These are phyloP conservation scores for Portevinia maculata DNA, from an alignment of 2,888 invertebrate species.

Conservation along the genomic window DNA sequence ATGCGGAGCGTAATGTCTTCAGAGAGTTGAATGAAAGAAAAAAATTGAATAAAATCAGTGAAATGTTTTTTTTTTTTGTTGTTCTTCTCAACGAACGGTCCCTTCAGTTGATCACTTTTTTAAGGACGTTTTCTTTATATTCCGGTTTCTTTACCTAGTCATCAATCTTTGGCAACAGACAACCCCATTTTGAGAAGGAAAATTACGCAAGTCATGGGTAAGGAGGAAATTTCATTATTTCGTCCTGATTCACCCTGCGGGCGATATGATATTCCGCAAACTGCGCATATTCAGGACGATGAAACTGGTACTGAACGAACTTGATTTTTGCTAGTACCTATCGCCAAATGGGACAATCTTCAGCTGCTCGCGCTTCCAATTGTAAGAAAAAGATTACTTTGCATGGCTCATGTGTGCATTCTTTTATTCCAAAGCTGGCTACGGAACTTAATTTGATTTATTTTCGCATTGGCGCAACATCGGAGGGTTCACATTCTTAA, in stretches of 20 bases:
- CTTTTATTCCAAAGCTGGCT: constrained; percentile 34
- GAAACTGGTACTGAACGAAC: constrained; percentile 37
- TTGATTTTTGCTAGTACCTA: constrained; percentile 59
- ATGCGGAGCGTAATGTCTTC: constrained; percentile 59
- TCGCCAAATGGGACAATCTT: constrained; percentile 61
- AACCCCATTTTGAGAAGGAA: constrained; percentile 47
- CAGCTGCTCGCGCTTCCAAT: constrained; percentile 29
- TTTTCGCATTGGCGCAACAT: constrained; percentile 4
- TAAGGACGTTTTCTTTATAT: constrained; percentile 46
- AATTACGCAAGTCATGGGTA: constrained; percentile 9
- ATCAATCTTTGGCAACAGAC: constrained; percentile 66
- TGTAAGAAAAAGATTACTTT: constrained; percentile 6
- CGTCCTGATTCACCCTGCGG: constrained; percentile 49
- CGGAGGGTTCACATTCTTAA: background rate
- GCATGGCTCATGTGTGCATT: constrained; percentile 20
- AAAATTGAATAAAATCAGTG: constrained; percentile 66
- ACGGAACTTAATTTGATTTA: constrained; percentile 50
- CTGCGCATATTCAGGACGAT: constrained; percentile 55
- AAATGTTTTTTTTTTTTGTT: constrained; percentile 13
- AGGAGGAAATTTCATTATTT: background rate
- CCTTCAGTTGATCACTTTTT: constrained; percentile 69
- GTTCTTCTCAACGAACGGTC: constrained; percentile 9
- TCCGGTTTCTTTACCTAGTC: constrained; percentile 12
- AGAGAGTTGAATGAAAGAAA: constrained; percentile 53
- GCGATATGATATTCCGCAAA: constrained; percentile 25